Evolutionary conservation across 1,140 invertebrate genomes (phyloP).

Genomic region (Macrosteles quadrilineatus): DNA sequence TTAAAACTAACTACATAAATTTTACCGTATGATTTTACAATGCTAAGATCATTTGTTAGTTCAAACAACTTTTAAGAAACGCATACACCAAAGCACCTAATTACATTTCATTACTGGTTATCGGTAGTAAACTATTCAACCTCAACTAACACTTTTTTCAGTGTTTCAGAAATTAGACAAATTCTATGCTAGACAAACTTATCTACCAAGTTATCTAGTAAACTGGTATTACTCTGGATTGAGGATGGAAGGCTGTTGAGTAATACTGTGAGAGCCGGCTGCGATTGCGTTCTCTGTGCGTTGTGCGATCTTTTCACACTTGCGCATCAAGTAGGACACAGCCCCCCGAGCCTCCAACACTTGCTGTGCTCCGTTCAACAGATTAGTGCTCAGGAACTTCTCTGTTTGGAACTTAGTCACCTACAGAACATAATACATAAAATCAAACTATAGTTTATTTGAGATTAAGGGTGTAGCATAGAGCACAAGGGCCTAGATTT

Average conservation of each 20-base stretch:
- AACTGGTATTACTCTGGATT: constrained; percentile 58
- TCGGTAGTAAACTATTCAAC: too few species aligned
- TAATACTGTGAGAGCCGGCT: constrained; percentile 62
- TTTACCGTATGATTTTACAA: too few species aligned
- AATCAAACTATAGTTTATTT: neutral
- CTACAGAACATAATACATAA: constrained; percentile 44
- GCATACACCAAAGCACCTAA: too few species aligned
- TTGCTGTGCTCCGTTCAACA: constrained; percentile 71
- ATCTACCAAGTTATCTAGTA: too few species aligned
- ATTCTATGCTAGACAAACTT: too few species aligned
- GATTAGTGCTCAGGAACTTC: constrained; percentile 66
- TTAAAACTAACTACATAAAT: too few species aligned
- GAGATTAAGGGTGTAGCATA: neutral
- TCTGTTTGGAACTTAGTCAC: constrained; percentile 68
- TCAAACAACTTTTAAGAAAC: too few species aligned
- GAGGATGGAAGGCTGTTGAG: constrained; percentile 64
- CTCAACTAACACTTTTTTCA: too few species aligned
- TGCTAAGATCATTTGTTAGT: too few species aligned
- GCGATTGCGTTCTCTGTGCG: constrained; percentile 73
- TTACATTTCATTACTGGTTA: too few species aligned
- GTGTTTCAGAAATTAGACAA: too few species aligned
- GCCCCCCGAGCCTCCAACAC: constrained; percentile 69
- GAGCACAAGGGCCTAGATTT: too few species aligned
- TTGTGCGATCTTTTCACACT: constrained; percentile 68
- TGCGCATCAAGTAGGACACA: constrained; percentile 70